phyloP scores from a whole-genome alignment of 2,113 vertebrate genomes.

The Corvus hawaiiensis region DNA sequence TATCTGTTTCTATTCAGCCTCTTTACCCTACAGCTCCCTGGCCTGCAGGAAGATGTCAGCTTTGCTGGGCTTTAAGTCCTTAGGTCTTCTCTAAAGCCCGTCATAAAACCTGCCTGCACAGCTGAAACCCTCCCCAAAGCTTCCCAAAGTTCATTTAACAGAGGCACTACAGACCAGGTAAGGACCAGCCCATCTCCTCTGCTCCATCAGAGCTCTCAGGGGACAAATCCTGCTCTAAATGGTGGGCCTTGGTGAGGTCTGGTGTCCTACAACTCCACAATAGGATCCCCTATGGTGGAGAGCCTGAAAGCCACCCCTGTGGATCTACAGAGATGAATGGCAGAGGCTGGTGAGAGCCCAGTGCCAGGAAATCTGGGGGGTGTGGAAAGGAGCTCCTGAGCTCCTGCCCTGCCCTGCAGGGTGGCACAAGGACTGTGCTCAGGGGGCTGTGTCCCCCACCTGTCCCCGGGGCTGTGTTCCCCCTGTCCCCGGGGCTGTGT shows the following conservation, averaged over 20 bases:
- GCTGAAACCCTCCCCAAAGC: no score
- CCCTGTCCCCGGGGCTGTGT: conserved; percentile 32
- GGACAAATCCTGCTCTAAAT: neutral
- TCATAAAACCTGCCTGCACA: no score
- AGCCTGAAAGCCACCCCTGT: neutral
- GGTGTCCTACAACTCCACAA: neutral
- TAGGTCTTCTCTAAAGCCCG: no score
- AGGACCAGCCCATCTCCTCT: neutral
- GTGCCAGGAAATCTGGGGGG: neutral
- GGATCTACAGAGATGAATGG: neutral
- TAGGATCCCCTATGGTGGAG: neutral
- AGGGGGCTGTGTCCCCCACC: neutral
- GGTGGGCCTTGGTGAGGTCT: neutral
- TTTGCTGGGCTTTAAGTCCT: no score
- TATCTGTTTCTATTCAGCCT: no score
- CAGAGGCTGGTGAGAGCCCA: neutral
- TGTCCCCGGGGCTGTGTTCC: no score
- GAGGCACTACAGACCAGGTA: neutral
- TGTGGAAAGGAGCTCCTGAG: neutral
- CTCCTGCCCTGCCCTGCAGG: neutral
- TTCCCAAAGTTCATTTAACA: no score
- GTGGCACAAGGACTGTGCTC: neutral
- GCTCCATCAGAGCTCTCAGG: neutral
- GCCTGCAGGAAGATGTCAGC: no score
- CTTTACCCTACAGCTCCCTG: no score